A percentile compares a stretch with the other conserved stretches of the same genome.
Conservation (phyloP, 2,888 invertebrate species). For the Clepsis dumicolana region DNA sequence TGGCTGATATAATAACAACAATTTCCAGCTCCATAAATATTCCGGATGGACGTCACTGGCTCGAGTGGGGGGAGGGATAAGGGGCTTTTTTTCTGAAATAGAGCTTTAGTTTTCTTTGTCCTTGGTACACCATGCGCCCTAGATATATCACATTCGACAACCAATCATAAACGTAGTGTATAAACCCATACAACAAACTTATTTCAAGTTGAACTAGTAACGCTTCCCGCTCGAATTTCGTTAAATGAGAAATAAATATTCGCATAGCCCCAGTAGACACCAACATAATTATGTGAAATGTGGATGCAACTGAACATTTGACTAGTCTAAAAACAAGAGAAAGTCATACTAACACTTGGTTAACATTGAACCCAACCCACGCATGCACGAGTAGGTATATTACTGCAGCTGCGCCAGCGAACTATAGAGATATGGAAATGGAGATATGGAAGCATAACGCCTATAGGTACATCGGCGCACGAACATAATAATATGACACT, state of each 20-base stretch:
- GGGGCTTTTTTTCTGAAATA: slow-evolving; percentile 39
- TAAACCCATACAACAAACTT: neutral
- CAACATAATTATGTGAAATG: neutral
- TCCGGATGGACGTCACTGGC: slow-evolving; percentile 41
- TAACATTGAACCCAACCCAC: neutral
- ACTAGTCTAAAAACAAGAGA: neutral
- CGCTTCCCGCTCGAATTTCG: no score
- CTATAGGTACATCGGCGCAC: no score
- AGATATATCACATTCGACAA: slow-evolving; percentile 27
- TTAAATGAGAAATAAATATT: neutral
- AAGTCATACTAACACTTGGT: neutral
- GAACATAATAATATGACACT: no score
- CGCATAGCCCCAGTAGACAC: neutral
- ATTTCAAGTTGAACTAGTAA: neutral
- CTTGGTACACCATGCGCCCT: slow-evolving; percentile 37
- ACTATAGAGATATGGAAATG: no score
- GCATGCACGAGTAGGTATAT: no score
- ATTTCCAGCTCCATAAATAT: slow-evolving; percentile 43
- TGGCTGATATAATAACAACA: slow-evolving; percentile 42
- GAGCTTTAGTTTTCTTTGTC: slow-evolving; percentile 42
- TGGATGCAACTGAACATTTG: neutral
- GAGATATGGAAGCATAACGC: no score
- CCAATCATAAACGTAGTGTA: slow-evolving; percentile 16
- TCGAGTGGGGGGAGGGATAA: slow-evolving; percentile 40
- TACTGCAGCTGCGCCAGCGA: no score